Conservation (phyloP, 30 jellyfish, hydroid and myxozoan genomes). For the Aurelia aurita complex sp. Pacific region DNA sequence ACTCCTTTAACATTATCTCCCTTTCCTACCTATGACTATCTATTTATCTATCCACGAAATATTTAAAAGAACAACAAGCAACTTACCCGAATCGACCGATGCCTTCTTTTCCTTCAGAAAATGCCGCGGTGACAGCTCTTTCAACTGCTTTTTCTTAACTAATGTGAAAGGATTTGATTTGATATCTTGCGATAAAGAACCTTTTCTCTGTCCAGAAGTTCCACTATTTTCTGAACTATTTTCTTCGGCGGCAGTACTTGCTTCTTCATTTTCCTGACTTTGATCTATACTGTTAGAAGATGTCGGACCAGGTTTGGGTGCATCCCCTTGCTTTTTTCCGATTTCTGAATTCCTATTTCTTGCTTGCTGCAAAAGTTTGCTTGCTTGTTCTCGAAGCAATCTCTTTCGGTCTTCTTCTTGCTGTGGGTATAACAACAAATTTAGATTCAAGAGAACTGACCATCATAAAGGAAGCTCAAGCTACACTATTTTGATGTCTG, state of each 20-base stretch:
- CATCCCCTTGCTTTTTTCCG: background rate
- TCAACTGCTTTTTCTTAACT: constrained; percentile 79
- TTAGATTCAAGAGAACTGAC: too few species aligned
- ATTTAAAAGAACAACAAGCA: background rate
- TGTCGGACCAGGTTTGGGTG: too few species aligned
- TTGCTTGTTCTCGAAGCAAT: constrained; percentile 91
- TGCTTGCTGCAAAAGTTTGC: constrained; percentile 84
- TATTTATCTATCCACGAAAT: too few species aligned
- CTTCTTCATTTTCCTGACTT: background rate
- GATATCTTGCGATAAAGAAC: constrained; percentile 55
- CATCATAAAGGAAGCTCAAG: too few species aligned
- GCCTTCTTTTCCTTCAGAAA: constrained; percentile 65
- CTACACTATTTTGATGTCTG: too few species aligned
- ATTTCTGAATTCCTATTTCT: constrained; percentile 54
- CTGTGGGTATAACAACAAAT: constrained; percentile 1
- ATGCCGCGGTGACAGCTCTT: constrained; percentile 69
- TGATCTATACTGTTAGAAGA: too few species aligned
- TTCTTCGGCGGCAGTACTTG: background rate
- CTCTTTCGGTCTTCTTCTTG: constrained; percentile 93
- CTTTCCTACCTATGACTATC: too few species aligned
- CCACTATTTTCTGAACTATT: constrained; percentile 4
- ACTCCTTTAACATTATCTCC: too few species aligned
- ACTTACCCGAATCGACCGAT: constrained; percentile 42
- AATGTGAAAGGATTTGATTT: constrained; percentile 78
- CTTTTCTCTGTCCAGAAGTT: background rate